A percentile compares a stretch with the other conserved stretches of the same genome.
phyloP scores from a whole-genome alignment of 2,113 vertebrate species.

The Rhineura floridana region DNA sequence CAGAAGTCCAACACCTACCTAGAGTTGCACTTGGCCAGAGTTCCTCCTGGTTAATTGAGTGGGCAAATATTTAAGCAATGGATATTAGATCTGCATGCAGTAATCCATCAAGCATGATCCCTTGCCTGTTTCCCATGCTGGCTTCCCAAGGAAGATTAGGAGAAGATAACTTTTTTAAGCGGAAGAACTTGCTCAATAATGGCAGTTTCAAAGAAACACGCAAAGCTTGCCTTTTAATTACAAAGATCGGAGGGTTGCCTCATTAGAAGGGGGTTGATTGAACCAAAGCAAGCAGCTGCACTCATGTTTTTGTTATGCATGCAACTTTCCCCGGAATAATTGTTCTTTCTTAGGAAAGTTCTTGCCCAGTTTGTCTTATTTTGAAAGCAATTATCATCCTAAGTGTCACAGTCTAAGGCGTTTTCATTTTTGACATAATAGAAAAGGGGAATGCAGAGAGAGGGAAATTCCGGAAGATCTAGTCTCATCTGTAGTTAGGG shows the following conservation, averaged over 20 bases:
- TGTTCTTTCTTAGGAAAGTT: too few species aligned
- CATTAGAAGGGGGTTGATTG: slow-evolving; percentile 17
- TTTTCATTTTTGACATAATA: background rate
- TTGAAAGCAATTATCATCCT: background rate
- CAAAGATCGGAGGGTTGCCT: slow-evolving; percentile 7
- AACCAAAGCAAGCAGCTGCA: background rate
- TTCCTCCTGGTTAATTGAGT: slow-evolving; percentile 68
- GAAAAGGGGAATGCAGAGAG: too few species aligned
- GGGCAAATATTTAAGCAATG: slow-evolving; percentile 55
- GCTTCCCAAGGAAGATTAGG: slow-evolving; percentile 50
- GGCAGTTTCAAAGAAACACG: slow-evolving; percentile 1
- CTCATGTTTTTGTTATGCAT: background rate
- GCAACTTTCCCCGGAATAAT: background rate
- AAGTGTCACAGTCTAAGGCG: background rate
- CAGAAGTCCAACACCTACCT: slow-evolving; percentile 8
- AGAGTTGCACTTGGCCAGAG: slow-evolving; percentile 63
- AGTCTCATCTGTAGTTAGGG: too few species aligned
- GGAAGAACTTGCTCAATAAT: slow-evolving; percentile 46
- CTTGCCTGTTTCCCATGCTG: slow-evolving; percentile 57
- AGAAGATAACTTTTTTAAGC: slow-evolving; percentile 55
- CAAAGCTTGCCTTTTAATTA: background rate
- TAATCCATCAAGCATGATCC: slow-evolving; percentile 69
- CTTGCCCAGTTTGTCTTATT: background rate
- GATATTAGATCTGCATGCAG: slow-evolving; percentile 44
- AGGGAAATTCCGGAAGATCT: background rate